Conservation (phyloP, 2,797 vertebrate genomes). For the Mionectes olivaceus region DNA sequence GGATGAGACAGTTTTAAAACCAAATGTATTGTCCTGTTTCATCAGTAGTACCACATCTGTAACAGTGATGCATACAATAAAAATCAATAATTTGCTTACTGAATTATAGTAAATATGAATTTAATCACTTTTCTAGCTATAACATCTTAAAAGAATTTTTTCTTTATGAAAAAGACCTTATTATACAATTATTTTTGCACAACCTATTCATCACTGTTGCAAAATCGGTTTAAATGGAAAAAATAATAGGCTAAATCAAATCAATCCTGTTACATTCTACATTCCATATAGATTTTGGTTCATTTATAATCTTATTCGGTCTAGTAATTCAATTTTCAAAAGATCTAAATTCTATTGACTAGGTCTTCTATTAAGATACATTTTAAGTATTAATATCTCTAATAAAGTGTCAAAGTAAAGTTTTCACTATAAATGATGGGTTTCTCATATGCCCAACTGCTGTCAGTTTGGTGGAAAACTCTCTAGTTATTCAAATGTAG, state of each 20-base stretch:
- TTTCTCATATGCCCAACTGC: background rate
- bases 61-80: background rate
- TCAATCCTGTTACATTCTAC: background rate
- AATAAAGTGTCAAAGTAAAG: background rate
- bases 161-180: background rate
- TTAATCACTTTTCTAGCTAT: background rate
- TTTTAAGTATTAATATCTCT: background rate
- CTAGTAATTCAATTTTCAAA: background rate
- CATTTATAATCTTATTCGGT: background rate
- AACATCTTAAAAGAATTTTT: background rate
- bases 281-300: background rate
- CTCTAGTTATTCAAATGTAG: background rate
- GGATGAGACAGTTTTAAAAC: background rate
- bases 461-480: background rate
- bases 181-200: background rate
- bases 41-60: background rate
- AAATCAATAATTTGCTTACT: background rate
- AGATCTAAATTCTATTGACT: background rate
- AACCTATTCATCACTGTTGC: background rate
- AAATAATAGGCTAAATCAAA: background rate
- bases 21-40: background rate
- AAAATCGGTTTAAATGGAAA: background rate
- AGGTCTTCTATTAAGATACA: background rate
- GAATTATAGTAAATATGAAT: background rate
- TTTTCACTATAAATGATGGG: background rate